Evolutionary conservation across 2,797 vertebrate genomes (phyloP), one percentile per base, ranked within the genome.

Genomic region (Psittacula derbiana): DNA sequence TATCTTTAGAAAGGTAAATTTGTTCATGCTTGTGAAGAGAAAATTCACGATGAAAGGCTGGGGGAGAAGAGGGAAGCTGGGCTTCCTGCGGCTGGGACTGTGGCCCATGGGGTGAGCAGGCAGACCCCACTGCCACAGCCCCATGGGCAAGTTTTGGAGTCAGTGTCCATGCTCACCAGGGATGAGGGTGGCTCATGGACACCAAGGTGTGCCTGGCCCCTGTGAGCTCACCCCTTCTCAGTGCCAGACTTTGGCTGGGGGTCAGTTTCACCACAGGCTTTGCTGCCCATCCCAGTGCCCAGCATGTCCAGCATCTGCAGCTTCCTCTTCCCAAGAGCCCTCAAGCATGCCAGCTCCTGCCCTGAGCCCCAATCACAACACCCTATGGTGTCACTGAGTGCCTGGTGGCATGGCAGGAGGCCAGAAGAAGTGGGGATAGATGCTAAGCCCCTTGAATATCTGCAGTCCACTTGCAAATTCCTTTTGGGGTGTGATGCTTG

Each of bases 171-270:
- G 1, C 24, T 84, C 24, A 28, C 15, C 1, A 6, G 31, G n/a
- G n/a, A 31, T 2, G 5, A 44, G 24, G 28, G 27, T 14, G 18
- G 12, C 17, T 75, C 8, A 11, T 2, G 2, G 40, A 53, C 30
- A 76, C 46, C 36, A n/a, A 44, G 31, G 17, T 49, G 25, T 46
- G 24, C 15, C 36, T 64, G 40, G 5, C 12, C 21, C 14, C n/a
- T 1, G 0, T n/a, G 15, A 75, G 21, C 36, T 78, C 1, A 0
- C 19, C 27, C 36, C 25, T 84, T 44, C 57, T 53, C 0, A 0
- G 27, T 55, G 28, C 24, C 36, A 66, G 46, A 17, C 80, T 52
- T 83, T 71, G 58, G 24, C 58, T 60, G 31, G 11, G n/a, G 8
- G 1, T 65, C 40, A 25, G 16, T 75, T 65, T 60, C 30, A 50